Evolutionary conservation across 1,140 invertebrate species (phyloP).

Genomic region (Mercenaria mercenaria): DNA sequence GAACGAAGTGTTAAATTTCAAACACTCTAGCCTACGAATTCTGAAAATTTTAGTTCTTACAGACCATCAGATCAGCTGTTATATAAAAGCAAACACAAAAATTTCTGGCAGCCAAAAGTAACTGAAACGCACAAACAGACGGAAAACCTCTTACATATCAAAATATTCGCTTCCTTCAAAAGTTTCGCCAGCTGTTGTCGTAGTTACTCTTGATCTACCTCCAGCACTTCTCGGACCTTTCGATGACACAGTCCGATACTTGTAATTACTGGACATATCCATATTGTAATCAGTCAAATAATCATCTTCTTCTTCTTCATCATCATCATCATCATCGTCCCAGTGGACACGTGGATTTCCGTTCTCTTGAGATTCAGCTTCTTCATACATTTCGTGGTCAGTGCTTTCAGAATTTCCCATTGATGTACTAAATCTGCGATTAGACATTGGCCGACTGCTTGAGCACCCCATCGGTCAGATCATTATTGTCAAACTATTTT

Average conservation of each 20-base stretch:
- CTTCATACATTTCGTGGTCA: background rate
- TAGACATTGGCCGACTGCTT: background rate
- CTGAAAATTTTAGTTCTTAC: no score
- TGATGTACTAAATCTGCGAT: background rate
- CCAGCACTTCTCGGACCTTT: slow-evolving; percentile 35
- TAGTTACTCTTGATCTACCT: background rate
- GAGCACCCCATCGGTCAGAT: slow-evolving; percentile 9
- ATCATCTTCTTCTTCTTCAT: background rate
- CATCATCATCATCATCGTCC: background rate
- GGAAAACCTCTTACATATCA: slow-evolving; percentile 1
- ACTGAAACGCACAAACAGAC: no score
- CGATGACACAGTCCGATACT: background rate
- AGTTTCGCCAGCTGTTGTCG: slow-evolving; percentile 2
- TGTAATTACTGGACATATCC: slow-evolving; percentile 18
- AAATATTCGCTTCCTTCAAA: slow-evolving; percentile 36
- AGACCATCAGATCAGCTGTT: no score
- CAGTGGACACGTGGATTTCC: background rate
- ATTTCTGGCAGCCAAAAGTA: no score
- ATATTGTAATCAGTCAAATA: background rate
- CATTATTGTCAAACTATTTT: background rate
- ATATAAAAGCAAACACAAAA: no score
- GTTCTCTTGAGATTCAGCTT: background rate
- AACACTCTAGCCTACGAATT: no score
- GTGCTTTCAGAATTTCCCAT: background rate
- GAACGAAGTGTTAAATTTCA: no score